Evolutionary conservation across 2,113 vertebrate genomes (phyloP), one percentile per base, ranked within the genome.

Genomic region (Sinosuthora webbiana): DNA sequence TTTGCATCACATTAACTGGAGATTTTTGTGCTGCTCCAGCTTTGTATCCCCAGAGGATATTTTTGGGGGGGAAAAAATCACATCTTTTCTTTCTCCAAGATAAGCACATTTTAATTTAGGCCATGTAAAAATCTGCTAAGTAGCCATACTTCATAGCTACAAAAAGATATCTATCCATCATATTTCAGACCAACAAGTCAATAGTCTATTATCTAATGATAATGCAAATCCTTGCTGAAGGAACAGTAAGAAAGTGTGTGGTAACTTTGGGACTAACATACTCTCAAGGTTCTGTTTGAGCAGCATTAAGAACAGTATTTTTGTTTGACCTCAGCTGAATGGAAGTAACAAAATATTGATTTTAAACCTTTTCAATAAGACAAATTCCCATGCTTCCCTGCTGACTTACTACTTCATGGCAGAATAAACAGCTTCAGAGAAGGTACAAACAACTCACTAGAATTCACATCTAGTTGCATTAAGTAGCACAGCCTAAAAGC

Each of bases 41-140:
- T 71, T 42, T 28, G 21, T 45, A 63, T 31, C 11, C 15, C 33
- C 3, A 4, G 4, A 7, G 8, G 27, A 41, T 6, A 2, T 45
- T 45, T 64, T 7, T 1, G 2, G 3, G 5, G 27, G 5, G 27
- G 22, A 3, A 2, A 24, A 31, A 33, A 14, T 14, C 28, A 9
- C 11, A 33, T 57, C 4, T 85, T 70, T 74, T 57, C 24, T 37
- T 74, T 64, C 49, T 80, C 49, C 0, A 4, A 67, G 22, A 60
- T 55, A 63, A 67, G 9, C 14, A n/a, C 7, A 5, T 41, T 84
- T 73, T 70, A 81, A 88, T 63, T 75, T 50, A 83, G 85, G 37
- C 33, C 16, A 22, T 2, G 3, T 30, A 68, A 64, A 67, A 16
- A 3, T 27, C 27, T 27, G 5, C 23, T n/a, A 59, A 52, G 39